A percentile compares a stretch with the other conserved stretches of the same genome.
Evolutionary conservation across 2,797 vertebrate genomes (phyloP).

Genomic region (Sebastes diploproa): DNA sequence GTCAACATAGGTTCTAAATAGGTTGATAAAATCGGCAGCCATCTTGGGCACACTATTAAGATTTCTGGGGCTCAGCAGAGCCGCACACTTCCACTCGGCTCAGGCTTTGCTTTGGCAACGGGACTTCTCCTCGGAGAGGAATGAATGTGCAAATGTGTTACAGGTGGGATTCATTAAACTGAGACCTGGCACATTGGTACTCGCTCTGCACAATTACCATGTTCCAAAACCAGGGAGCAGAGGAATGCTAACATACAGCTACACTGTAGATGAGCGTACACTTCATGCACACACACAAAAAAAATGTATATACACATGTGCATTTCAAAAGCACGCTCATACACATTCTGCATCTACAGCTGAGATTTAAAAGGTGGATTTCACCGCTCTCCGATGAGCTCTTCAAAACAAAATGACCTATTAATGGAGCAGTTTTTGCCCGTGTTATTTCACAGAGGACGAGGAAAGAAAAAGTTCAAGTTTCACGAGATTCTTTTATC

Average conservation of each 20-base stretch:
- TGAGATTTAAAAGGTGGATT: constrained; percentile 70
- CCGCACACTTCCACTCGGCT: constrained; percentile 60
- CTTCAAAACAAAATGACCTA: constrained; percentile 70
- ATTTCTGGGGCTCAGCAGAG: constrained; percentile 55
- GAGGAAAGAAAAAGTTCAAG: constrained; percentile 70
- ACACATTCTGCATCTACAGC: constrained; percentile 41
- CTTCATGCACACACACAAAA: background rate
- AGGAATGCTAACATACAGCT: constrained; percentile 52
- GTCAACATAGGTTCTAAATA: constrained; percentile 40
- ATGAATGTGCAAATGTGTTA: constrained; percentile 80
- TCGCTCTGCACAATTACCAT: constrained; percentile 74
- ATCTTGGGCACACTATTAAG: constrained; percentile 59
- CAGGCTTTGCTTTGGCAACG: constrained; percentile 81
- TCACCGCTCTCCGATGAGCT: constrained; percentile 75
- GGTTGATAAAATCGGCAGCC: constrained; percentile 54
- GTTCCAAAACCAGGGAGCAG: constrained; percentile 67
- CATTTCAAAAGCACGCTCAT: background rate
- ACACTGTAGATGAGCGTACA: constrained; percentile 24
- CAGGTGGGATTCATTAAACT: constrained; percentile 86
- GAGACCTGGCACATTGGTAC: constrained; percentile 78
- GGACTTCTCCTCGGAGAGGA: constrained; percentile 77
- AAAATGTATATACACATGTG: constrained; percentile 18
- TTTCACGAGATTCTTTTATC: constrained; percentile 60
- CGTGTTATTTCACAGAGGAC: constrained; percentile 72
- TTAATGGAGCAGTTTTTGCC: constrained; percentile 68